phyloP scores from a whole-genome alignment of 1,140 invertebrate genomes.

The Achatina immaculata region DNA sequence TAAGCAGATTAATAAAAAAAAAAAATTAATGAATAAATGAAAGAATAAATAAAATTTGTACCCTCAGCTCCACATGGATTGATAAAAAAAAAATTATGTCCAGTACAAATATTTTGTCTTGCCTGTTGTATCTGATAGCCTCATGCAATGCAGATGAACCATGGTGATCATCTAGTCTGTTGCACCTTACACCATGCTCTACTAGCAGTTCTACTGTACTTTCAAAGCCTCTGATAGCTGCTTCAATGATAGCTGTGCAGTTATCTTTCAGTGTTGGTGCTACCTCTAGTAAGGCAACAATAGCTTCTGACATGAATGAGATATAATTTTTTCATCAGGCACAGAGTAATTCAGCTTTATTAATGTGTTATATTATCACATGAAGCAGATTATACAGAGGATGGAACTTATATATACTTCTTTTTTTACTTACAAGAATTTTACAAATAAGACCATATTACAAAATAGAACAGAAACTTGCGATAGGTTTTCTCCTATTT shows the following conservation, averaged over 20 bases:
- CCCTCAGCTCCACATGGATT: background rate
- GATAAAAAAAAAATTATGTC: no score
- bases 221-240: slow-evolving; percentile 55
- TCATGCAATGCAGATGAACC: slow-evolving; percentile 61
- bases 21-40: background rate
- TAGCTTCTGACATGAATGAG: slow-evolving; percentile 54
- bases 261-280: slow-evolving; percentile 45
- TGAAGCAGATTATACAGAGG: no score
- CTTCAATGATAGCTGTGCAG: slow-evolving; percentile 57
- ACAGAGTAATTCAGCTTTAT: no score
- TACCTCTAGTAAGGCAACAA: slow-evolving; percentile 57
- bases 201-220: slow-evolving; percentile 61
- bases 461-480: no score
- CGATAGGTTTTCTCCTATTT: no score
- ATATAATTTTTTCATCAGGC: no score
- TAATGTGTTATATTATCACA: no score
- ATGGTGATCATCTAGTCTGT: slow-evolving; percentile 48
- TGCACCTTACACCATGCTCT: slow-evolving; percentile 62
- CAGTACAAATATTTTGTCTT: no score
- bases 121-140: slow-evolving; percentile 62
- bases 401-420: no score
- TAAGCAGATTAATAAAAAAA: no score
- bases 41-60: background rate
- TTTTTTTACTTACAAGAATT: no score
- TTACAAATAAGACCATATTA: no score